phyloP scores from a whole-genome alignment of 2,888 invertebrate species.

The Apamea anceps region DNA sequence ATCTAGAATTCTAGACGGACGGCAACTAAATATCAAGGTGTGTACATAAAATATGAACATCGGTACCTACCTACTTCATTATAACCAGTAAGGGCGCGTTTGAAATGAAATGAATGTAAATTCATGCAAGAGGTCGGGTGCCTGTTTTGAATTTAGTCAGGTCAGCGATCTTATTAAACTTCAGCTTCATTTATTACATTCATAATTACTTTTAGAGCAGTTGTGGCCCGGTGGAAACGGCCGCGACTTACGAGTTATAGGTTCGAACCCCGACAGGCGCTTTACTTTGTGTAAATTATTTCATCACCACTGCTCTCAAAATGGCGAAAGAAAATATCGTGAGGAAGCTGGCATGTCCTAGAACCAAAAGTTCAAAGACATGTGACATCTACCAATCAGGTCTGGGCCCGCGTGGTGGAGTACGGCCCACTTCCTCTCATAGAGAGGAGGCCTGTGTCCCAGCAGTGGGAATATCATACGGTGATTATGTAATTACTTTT shows the following conservation, averaged over 20 bases:
- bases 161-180: constrained; percentile 24
- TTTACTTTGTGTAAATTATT: neutral
- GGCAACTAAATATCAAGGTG: constrained; percentile 4
- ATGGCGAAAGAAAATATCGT: neutral
- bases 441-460: neutral
- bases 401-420: neutral
- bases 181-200: constrained; percentile 10
- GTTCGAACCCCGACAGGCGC: neutral
- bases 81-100: neutral
- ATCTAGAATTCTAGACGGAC: neutral
- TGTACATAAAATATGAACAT: neutral
- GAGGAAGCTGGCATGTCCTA: too few species aligned
- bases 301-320: neutral
- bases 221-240: too few species aligned
- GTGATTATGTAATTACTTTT: neutral
- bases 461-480: neutral
- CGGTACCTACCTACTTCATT: neutral
- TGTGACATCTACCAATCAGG: neutral
- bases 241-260: neutral
- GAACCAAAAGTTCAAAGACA: neutral
- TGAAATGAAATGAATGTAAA: constrained; percentile 26
- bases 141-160: constrained; percentile 25
- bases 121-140: constrained; percentile 28
- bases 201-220: neutral
- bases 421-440: neutral